Base-by-base conservation (phyloP, 2,888 invertebrate genomes). In the Perithous albicinctus region DNA sequence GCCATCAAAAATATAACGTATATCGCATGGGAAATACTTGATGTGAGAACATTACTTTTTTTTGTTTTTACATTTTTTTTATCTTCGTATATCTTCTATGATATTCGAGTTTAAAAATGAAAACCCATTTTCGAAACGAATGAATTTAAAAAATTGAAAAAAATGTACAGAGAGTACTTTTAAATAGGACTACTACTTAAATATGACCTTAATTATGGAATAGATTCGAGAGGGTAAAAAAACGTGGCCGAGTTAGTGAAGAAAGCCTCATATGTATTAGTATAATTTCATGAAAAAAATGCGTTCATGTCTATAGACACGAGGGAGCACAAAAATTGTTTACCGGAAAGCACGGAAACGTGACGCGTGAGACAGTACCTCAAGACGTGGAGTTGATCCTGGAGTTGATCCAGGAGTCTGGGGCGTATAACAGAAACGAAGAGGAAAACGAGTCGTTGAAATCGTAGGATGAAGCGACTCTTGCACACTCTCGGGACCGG, bases 391-490 rank as follows among this genome's bases (percentile, higher is more conserved):
- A n/a, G n/a, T n/a, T n/a, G n/a, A n/a, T n/a, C 32, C 4, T n/a
- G 61, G 32, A 35, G 35, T 61, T 61, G 38, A 18, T n/a, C n/a
- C n/a, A 38, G 18, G 41, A 18, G 61, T 38, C 10, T 8, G 20
- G 38, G 12, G 10, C 23, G 20, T 63, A 38, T 23, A 38, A 63
- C 23, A 23, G 38, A 63, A 63, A 23, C 38, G 59, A 59, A 70
- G 59, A 29, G 41, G 41, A 72, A 72, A 72, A 46, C 59, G 72
- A 12, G 72, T 46, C 72, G 59, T 59, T 41, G 56, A 23, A 59
- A 32, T 74, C 63, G 29, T 41, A 35, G 18, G 4, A 69, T 32
- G 59, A 69, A 48, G 29, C 18, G 20, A 15, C n/a, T n/a, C n/a
- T 5, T 75, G 32, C 54, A 20, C 59, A 61, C 61, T 67, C 15